Conservation (phyloP, 2,888 invertebrate genomes). For the Macrosiphum euphorbiae region DNA sequence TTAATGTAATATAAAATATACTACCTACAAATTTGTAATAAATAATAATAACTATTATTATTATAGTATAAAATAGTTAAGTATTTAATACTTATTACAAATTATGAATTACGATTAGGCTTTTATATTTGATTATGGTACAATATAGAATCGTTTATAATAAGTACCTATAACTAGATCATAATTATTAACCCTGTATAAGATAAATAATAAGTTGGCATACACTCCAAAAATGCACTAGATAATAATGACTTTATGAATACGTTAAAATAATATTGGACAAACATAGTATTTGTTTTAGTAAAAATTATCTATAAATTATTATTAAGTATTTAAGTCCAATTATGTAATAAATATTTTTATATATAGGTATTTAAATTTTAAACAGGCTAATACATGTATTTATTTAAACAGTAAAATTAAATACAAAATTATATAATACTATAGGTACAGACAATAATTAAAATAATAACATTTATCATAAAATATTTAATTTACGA, state of each 20-base stretch:
- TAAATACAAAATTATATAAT: neutral
- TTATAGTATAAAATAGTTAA: neutral
- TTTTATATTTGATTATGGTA: too few relatives aligned
- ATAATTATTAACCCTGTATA: too few relatives aligned
- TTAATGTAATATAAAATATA: neutral
- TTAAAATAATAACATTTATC: neutral
- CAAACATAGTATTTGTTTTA: neutral
- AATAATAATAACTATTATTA: neutral
- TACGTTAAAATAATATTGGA: neutral
- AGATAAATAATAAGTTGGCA: neutral
- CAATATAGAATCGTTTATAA: too few relatives aligned
- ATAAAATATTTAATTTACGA: neutral
- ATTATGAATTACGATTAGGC: too few relatives aligned
- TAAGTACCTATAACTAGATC: too few relatives aligned
- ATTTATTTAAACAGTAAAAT: neutral
- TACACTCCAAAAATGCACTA: neutral
- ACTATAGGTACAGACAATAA: neutral
- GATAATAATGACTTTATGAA: neutral
- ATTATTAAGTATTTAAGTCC: neutral
- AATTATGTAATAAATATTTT: too few relatives aligned
- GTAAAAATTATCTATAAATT: neutral
- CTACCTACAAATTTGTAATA: neutral
- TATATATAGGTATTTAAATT: neutral
- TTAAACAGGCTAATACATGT: too few relatives aligned
- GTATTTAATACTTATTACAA: neutral